Conservation (phyloP, 2,113 vertebrate genomes). For the Saguinus imperator region DNA sequence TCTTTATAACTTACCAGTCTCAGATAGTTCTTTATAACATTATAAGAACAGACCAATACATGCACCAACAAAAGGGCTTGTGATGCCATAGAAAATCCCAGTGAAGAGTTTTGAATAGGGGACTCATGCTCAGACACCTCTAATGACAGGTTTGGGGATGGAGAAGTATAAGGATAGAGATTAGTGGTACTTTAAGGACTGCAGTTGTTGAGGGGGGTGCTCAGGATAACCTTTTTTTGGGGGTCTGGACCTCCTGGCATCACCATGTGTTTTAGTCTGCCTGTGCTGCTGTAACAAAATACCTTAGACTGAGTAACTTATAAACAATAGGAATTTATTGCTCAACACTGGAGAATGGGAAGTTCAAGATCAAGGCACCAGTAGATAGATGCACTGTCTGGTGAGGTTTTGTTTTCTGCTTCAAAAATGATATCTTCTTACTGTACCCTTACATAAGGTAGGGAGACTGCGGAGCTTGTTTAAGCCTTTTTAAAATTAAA, state of each 20-base stretch:
- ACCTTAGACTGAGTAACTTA: not conserved
- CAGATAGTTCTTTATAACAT: too few relatives aligned
- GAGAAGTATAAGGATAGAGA: not conserved
- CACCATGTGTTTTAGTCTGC: not conserved
- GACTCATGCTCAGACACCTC: not conserved
- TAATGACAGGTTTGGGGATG: not conserved
- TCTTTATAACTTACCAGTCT: too few relatives aligned
- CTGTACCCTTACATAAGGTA: not conserved
- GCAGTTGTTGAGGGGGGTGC: not conserved
- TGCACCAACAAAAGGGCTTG: not conserved
- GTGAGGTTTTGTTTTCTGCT: not conserved
- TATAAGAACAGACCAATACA: too few relatives aligned
- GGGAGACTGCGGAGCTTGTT: not conserved
- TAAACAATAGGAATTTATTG: not conserved
- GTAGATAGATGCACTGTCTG: not conserved
- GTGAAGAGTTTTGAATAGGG: not conserved
- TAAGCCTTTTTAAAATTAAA: not conserved
- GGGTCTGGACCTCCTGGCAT: not conserved
- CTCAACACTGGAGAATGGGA: not conserved
- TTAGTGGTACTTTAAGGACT: not conserved
- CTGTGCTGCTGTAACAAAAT: not conserved
- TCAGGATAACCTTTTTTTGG: not conserved
- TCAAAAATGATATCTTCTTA: not conserved
- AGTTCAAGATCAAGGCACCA: not conserved
- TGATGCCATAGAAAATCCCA: not conserved